phyloP scores from a whole-genome alignment of 2,113 vertebrate genomes.

The Aythya baeri region DNA sequence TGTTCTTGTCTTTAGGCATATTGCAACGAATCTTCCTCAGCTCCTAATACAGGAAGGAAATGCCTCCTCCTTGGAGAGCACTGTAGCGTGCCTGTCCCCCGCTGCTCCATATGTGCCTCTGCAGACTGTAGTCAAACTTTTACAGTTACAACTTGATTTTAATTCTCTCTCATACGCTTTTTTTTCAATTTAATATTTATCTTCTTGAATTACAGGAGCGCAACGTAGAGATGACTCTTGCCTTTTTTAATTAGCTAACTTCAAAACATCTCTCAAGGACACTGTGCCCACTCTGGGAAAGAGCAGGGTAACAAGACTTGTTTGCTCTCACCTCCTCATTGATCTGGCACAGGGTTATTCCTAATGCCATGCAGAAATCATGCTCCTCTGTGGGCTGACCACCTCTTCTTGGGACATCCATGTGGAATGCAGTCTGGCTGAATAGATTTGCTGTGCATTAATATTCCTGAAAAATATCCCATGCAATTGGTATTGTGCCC shows the following conservation, averaged over 20 bases:
- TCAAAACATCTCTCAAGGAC: not conserved
- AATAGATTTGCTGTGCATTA: not conserved
- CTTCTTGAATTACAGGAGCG: not conserved
- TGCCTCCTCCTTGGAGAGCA: not conserved
- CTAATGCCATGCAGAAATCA: not conserved
- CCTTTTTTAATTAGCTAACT: not conserved
- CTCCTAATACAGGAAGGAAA: not conserved
- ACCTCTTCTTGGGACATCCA: rapidly evolving
- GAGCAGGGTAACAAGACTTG: not conserved
- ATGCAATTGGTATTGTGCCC: not conserved
- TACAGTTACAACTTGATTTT: not conserved
- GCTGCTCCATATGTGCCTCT: rapidly evolving
- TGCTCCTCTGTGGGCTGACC: not conserved
- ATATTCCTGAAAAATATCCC: not conserved
- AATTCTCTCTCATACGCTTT: not conserved
- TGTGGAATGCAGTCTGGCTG: no score
- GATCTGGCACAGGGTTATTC: not conserved
- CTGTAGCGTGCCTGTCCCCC: not conserved
- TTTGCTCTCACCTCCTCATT: not conserved
- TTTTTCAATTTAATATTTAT: not conserved
- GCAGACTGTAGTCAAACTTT: not conserved
- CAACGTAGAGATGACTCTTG: not conserved
- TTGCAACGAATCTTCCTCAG: not conserved
- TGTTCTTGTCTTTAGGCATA: not conserved
- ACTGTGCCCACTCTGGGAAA: rapidly evolving